Percentiles rank a stretch among this genome's conserved stretches.
Evolutionary conservation across 2,888 invertebrate species (phyloP).

Genomic region (Drosophila silvestris): DNA sequence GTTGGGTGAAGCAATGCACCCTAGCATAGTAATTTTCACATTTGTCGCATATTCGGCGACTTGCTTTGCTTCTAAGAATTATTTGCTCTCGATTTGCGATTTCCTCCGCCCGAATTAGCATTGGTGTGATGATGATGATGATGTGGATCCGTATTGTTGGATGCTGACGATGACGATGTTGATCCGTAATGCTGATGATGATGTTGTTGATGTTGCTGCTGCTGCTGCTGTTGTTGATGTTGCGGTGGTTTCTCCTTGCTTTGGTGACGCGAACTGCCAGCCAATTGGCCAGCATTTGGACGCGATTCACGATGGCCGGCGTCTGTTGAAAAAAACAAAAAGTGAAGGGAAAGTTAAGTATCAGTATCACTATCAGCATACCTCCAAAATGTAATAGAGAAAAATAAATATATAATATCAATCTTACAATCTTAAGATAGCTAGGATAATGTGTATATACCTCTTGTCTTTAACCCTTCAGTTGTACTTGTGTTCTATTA

Average conservation of each 20-base stretch:
- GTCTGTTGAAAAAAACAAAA: slow-evolving; percentile 42
- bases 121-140: slow-evolving; percentile 28
- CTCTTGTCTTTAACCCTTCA: not conserved
- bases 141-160: slow-evolving; percentile 44
- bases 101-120: slow-evolving; percentile 58
- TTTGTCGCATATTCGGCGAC: slow-evolving; percentile 61
- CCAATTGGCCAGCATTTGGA: slow-evolving; percentile 72
- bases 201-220: slow-evolving; percentile 15
- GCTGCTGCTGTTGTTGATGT: slow-evolving; percentile 41
- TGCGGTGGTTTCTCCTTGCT: slow-evolving; percentile 67
- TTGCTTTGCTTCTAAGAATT: slow-evolving; percentile 68
- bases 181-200: slow-evolving; percentile 37
- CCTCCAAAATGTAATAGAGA: not conserved
- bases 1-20: slow-evolving; percentile 10
- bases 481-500: not conserved
- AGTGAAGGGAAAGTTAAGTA: too few relatives aligned
- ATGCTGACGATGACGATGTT: slow-evolving; percentile 21
- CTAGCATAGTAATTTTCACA: slow-evolving; percentile 60
- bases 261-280: slow-evolving; percentile 61
- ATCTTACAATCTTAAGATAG: not conserved
- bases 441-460: not conserved
- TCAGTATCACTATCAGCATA: too few relatives aligned
- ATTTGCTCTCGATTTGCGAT: slow-evolving; percentile 83
- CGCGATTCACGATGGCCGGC: slow-evolving; percentile 75
- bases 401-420: not conserved